These are phyloP conservation scores for Drosophila arizonae DNA, from an alignment of 1,140 invertebrate species.

Conservation along the genomic window DNA sequence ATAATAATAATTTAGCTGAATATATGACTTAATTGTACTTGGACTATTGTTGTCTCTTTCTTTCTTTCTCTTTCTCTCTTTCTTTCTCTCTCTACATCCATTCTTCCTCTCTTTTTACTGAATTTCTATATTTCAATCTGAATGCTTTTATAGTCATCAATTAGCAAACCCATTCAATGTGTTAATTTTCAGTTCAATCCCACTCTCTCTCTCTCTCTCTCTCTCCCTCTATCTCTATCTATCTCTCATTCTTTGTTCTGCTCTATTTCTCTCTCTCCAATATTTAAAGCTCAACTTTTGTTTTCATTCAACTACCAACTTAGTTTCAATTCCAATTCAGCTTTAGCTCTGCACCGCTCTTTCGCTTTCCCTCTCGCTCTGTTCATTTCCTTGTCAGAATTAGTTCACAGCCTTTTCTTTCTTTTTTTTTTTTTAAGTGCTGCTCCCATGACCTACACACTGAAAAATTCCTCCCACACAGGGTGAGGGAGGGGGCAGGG, in stretches of 20 bases:
- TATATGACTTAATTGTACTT: too few relatives aligned
- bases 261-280: not conserved
- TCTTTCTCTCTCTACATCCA: too few relatives aligned
- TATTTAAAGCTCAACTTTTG: not conserved
- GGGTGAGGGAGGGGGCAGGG: too few relatives aligned
- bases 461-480: not conserved
- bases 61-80: too few relatives aligned
- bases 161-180: too few relatives aligned
- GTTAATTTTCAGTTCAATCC: not conserved
- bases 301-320: not conserved
- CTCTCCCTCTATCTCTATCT: not conserved
- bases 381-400: constrained; percentile 47
- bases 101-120: too few relatives aligned
- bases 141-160: too few relatives aligned
- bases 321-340: constrained; percentile 3
- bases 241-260: too few relatives aligned
- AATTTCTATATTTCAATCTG: too few relatives aligned
- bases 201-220: not conserved
- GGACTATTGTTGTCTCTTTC: too few relatives aligned
- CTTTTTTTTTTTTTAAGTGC: not conserved
- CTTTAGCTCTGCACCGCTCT: not conserved
- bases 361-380: not conserved
- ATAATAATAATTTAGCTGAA: too few relatives aligned
- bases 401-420: constrained; percentile 47
- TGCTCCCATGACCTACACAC: constrained; percentile 51